phyloP scores from a whole-genome alignment of 1,140 invertebrate species.

The Tribolium madens region DNA sequence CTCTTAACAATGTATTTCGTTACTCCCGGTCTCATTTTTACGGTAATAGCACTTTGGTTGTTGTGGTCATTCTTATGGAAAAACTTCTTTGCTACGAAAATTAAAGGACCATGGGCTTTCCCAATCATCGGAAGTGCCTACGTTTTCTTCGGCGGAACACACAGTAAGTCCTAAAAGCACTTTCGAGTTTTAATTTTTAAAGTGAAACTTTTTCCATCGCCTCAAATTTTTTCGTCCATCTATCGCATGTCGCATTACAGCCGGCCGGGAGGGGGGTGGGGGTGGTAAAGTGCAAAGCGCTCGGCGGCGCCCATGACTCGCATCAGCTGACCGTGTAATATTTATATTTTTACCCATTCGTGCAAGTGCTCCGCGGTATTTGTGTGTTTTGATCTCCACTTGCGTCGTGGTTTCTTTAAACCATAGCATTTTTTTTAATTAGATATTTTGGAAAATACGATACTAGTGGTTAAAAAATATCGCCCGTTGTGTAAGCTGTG shows the following conservation, averaged over 20 bases:
- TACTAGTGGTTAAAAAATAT: neutral
- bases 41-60: neutral
- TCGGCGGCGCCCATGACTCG: too few species aligned
- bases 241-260: too few species aligned
- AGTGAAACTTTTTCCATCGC: too few species aligned
- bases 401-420: too few species aligned
- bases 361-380: too few species aligned
- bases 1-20: neutral
- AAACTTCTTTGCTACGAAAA: neutral
- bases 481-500: neutral
- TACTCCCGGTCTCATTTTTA: neutral
- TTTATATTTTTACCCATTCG: too few species aligned
- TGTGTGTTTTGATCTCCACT: too few species aligned
- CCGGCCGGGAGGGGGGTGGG: too few species aligned
- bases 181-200: slow-evolving; percentile 17
- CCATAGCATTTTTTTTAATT: too few species aligned
- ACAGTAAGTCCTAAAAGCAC: neutral
- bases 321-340: too few species aligned
- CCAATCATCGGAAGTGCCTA: neutral
- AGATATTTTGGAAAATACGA: slow-evolving; percentile 21
- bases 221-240: too few species aligned
- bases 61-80: neutral
- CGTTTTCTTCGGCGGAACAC: neutral
- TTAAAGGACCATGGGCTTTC: neutral
- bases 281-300: too few species aligned